phyloP scores from a whole-genome alignment of 2,888 invertebrate species.

The Crocallis elinguaria region DNA sequence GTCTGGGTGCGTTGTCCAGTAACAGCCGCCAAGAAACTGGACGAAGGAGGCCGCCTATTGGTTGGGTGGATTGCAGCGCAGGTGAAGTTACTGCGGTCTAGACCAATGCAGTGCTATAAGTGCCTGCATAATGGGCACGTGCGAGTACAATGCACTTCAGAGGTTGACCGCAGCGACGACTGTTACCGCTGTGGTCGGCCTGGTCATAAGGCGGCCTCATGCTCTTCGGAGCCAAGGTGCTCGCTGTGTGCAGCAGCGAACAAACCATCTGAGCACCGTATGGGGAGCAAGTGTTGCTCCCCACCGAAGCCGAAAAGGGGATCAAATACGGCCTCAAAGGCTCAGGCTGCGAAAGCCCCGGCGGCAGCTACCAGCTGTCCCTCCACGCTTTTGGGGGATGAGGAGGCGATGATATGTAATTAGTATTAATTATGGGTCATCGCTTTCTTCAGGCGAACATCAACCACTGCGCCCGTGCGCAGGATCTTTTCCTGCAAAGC shows the following conservation, averaged over 20 bases:
- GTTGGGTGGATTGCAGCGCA: slow-evolving; percentile 31
- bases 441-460: slow-evolving; percentile 26
- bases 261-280: background rate
- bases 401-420: background rate
- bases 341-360: background rate
- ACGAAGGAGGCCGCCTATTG: slow-evolving; percentile 7
- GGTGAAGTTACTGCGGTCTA: slow-evolving; percentile 14
- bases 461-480: slow-evolving; percentile 32
- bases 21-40: background rate
- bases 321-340: background rate
- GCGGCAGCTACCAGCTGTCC: background rate
- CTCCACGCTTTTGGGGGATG: background rate
- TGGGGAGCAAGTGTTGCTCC: slow-evolving; percentile 1
- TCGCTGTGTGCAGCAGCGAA: background rate
- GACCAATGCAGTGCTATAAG: slow-evolving; percentile 27
- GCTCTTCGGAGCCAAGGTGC: background rate
- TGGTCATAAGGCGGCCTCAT: background rate
- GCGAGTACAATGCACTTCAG: slow-evolving; percentile 4
- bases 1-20: slow-evolving; percentile 10
- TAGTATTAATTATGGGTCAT: background rate
- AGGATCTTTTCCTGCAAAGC: slow-evolving; percentile 26
- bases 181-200: slow-evolving; percentile 28
- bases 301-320: background rate
- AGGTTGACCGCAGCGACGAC: slow-evolving; percentile 4
- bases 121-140: slow-evolving; percentile 32